These are phyloP conservation scores for Caenorhabditis elegans DNA, from an alignment of 1,140 invertebrate species.

Conservation along the genomic window DNA sequence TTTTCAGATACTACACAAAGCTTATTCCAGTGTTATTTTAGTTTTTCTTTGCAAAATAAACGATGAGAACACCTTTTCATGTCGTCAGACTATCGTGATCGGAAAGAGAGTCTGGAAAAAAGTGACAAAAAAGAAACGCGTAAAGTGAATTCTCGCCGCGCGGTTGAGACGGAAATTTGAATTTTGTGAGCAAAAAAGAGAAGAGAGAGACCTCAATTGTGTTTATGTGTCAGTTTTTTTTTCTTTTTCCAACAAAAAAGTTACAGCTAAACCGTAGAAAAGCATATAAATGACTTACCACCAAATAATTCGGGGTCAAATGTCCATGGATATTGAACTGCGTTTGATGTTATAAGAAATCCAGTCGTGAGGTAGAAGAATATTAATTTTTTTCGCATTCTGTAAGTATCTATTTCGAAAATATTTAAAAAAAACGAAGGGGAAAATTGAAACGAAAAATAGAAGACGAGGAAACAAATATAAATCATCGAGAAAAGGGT, in stretches of 20 bases:
- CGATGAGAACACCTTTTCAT: background rate
- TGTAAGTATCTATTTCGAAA: background rate
- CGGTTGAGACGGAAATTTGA: constrained; percentile 24
- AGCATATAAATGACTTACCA: background rate
- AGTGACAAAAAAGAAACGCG: background rate
- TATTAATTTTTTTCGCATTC: constrained; percentile 3
- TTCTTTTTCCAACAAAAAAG: background rate
- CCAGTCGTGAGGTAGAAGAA: background rate
- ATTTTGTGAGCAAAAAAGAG: constrained; percentile 12
- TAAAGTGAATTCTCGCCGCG: constrained; percentile 27
- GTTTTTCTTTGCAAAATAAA: too few relatives aligned
- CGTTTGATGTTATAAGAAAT: background rate
- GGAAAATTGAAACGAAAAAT: background rate
- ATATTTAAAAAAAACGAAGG: background rate
- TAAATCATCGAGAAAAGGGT: background rate
- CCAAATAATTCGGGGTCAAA: constrained; percentile 9
- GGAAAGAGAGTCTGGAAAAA: constrained; percentile 10
- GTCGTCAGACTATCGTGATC: background rate
- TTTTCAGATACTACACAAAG: too few relatives aligned
- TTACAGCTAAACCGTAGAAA: background rate
- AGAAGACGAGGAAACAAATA: background rate
- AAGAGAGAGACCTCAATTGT: background rate
- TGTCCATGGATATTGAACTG: constrained; percentile 9
- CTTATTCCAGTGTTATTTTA: too few relatives aligned
- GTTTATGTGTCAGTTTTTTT: constrained; percentile 21